Base-by-base conservation (phyloP, 2,113 vertebrate species). In the Mus spicilegus region DNA sequence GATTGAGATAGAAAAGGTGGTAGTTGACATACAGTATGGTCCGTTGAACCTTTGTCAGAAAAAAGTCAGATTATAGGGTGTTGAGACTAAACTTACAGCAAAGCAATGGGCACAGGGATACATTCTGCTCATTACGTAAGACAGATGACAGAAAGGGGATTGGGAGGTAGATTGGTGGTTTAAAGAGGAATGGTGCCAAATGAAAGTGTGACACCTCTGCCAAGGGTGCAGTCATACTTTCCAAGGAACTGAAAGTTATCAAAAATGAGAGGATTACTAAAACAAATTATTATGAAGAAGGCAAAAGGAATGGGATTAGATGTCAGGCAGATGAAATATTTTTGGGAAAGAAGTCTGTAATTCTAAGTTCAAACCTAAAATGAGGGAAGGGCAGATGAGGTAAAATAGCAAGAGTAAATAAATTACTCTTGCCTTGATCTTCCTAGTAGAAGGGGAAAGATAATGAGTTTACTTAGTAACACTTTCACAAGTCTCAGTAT, bases 21-120 rank as follows among this genome's bases (percentile, higher is more conserved):
- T 33, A 61, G 56, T 67, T 70, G 90, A 33, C 9, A 36, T 82
- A 17, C 56, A 88, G 46, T 39, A 36, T 80, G 7, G 36, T 36
- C 65, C 89, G 81, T 42, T 91, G 33, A 58, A 81, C 46, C 39
- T 76, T 94, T 76, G 82, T 19, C 91, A 88, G 76, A 93, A 91
- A 67, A 67, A 72, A 26, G 16, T 89, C 28, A 73, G 7, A n/a
- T 77, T 49, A 87, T 46, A 63, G 39, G n/a, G 3, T 14, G 72
- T 81, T 56, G 82, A 88, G 46, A 63, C 78, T 90, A 73, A 77
- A 51, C 70, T 80, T 73, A 70, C 39, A 67, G 28, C 14, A 69
- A 85, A 33, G 51, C 39, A 19, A 8, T 81, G 46, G 63, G 36
- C 9, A n/a, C 36, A 46, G 81, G 67, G 39, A 17, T 85, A 19